Evolutionary conservation across 1,140 invertebrate genomes (phyloP).

Genomic region (Gerris buenoi): DNA sequence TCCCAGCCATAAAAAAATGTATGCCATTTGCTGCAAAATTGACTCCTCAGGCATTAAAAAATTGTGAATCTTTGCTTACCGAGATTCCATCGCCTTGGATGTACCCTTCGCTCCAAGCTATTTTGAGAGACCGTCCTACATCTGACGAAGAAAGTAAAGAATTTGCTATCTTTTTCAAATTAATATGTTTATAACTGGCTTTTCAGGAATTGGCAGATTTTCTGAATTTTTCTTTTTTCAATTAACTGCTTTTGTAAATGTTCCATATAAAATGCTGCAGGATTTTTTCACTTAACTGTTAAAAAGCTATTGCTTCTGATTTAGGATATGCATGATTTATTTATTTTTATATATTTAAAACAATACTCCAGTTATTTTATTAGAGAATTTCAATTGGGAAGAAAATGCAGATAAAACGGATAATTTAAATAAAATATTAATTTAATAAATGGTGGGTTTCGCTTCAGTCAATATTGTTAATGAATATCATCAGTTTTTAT

Average conservation of each 20-base stretch:
- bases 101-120: slow-evolving; percentile 9
- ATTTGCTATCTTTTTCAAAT: background rate
- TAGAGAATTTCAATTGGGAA: too few relatives aligned
- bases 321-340: background rate
- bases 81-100: slow-evolving; percentile 10
- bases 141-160: slow-evolving; percentile 10
- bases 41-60: background rate
- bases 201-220: background rate
- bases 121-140: slow-evolving; percentile 8
- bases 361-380: too few relatives aligned
- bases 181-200: background rate
- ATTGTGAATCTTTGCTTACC: slow-evolving; percentile 7
- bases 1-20: slow-evolving; percentile 7
- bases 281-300: background rate
- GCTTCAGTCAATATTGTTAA: too few relatives aligned
- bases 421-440: too few relatives aligned
- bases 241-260: background rate
- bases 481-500: too few relatives aligned
- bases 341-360: too few relatives aligned
- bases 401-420: too few relatives aligned
- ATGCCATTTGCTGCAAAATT: background rate
- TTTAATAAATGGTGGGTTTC: too few relatives aligned
- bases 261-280: background rate
- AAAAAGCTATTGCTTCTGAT: too few relatives aligned
- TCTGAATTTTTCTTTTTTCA: background rate